Percentiles rank a stretch among this genome's conserved stretches.
These are phyloP conservation scores for Actinemys pallida DNA, from an alignment of 2,113 vertebrate genomes.

Conservation along the genomic window DNA sequence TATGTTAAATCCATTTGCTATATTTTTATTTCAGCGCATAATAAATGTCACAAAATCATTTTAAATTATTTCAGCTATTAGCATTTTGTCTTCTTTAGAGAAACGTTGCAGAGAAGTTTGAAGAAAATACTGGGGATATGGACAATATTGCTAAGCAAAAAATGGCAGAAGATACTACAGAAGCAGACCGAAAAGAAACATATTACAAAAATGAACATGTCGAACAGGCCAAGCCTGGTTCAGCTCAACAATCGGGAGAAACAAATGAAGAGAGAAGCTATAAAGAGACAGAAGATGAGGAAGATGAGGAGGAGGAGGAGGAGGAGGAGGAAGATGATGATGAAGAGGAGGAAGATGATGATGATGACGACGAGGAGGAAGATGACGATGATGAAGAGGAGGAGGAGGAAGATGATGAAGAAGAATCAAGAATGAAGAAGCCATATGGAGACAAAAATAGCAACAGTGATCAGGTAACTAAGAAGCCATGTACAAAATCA, in stretches of 20 bases:
- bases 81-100: constrained; percentile 73
- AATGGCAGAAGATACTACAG: background rate
- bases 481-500: background rate
- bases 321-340: background rate
- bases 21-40: background rate
- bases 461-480: background rate
- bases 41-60: background rate
- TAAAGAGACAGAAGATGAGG: constrained; percentile 56
- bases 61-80: constrained; percentile 48
- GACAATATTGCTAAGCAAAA: rapidly evolving
- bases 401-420: constrained; percentile 46
- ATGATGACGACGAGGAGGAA: background rate
- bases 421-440: constrained; percentile 17
- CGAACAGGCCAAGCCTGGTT: constrained; percentile 41
- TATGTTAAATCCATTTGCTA: background rate
- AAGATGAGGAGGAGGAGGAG: background rate
- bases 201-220: constrained; percentile 65
- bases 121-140: background rate
- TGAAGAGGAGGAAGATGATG: background rate
- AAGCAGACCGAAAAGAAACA: constrained; percentile 41
- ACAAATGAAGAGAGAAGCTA: constrained; percentile 56
- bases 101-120: constrained; percentile 1
- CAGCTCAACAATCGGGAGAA: constrained; percentile 8
- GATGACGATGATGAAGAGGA: constrained; percentile 26
- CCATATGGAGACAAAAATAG: background rate